Evolutionary conservation across 2,113 vertebrate genomes (phyloP), one percentile per base, ranked within the genome.

Genomic region (Charina bottae): DNA sequence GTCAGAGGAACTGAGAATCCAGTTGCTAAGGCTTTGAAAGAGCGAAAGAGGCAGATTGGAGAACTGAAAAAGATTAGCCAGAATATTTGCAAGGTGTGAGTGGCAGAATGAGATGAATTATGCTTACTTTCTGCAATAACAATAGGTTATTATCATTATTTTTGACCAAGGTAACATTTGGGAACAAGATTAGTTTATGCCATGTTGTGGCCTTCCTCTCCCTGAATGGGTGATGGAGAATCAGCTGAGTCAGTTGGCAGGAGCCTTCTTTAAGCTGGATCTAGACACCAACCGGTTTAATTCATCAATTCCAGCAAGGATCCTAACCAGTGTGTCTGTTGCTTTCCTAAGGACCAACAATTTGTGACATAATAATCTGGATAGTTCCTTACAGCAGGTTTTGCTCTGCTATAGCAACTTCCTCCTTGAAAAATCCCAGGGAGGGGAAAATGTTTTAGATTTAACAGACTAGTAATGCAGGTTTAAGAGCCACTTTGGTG

Each of bases 21-120:
- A 85, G 90, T 93, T 96, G 91, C 94, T 93, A 96, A 93, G 95
- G 93, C 94, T 94, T 54, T 85, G 54, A 0, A 72, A 94, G 88
- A 88, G 84, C 49, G 93, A 37, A 23, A 26, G 85, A 87, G 64
- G 42, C 26, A 56, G 90, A 55, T 78, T 89, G 72, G 93, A 15
- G 85, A 62, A 55, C 59, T 89, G 88, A 93, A 24, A 78, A 33
- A 90, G 93, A 92, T 84, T 37, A 3, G 26, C 60, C 88, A 0
- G 13, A 92, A 90, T 90, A 87, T 60, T 4, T 26, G 23, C 6
- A 64, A 95, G 62, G 49, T 88, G 87, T 89, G 89, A 89, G 28
- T 10, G 54, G 92, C 46, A 28, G 89, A 19, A 83, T 23, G 33
- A 78, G 33, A 15, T 8, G 88, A 23, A 12, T 13, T 11, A 6